These are phyloP conservation scores for Hozukius guyotensis DNA, from an alignment of 2,797 vertebrate genomes.

Conservation along the genomic window DNA sequence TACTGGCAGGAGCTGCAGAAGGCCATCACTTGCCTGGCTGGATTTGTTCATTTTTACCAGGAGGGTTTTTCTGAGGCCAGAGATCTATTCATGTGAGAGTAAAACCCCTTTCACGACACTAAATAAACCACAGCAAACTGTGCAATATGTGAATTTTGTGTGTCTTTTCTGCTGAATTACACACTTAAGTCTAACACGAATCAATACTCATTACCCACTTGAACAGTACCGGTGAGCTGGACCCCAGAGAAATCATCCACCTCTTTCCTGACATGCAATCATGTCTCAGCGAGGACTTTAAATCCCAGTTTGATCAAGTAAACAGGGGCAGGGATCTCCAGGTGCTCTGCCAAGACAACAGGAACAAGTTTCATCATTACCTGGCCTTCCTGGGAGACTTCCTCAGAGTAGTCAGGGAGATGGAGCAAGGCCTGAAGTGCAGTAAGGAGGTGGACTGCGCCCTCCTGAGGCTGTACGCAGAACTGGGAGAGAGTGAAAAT, in stretches of 20 bases:
- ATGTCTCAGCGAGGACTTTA: slow-evolving; percentile 54
- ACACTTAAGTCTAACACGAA: slow-evolving; percentile 16
- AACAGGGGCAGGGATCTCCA: slow-evolving; percentile 62
- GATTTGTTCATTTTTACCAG: slow-evolving; percentile 78
- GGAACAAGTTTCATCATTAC: slow-evolving; percentile 57
- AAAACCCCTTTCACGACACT: not conserved
- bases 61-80: slow-evolving; percentile 75
- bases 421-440: slow-evolving; percentile 40
- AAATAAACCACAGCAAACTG: slow-evolving; percentile 1
- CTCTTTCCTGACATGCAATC: slow-evolving; percentile 67
- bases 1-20: slow-evolving; percentile 70
- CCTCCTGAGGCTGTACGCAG: slow-evolving; percentile 75
- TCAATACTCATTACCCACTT: slow-evolving; percentile 30
- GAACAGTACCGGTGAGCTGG: slow-evolving; percentile 75
- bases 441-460: slow-evolving; percentile 71
- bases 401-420: slow-evolving; percentile 59
- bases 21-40: slow-evolving; percentile 69
- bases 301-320: slow-evolving; percentile 45
- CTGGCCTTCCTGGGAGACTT: slow-evolving; percentile 72
- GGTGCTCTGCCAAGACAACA: slow-evolving; percentile 57
- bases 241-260: slow-evolving; percentile 79
- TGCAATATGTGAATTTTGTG: not conserved
- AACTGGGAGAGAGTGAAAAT: slow-evolving; percentile 53
- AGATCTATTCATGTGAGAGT: slow-evolving; percentile 79
- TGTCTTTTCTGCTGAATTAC: not conserved